These are phyloP conservation scores for Cheilosia urbana DNA, from an alignment of 2,888 invertebrate species.

Conservation along the genomic window DNA sequence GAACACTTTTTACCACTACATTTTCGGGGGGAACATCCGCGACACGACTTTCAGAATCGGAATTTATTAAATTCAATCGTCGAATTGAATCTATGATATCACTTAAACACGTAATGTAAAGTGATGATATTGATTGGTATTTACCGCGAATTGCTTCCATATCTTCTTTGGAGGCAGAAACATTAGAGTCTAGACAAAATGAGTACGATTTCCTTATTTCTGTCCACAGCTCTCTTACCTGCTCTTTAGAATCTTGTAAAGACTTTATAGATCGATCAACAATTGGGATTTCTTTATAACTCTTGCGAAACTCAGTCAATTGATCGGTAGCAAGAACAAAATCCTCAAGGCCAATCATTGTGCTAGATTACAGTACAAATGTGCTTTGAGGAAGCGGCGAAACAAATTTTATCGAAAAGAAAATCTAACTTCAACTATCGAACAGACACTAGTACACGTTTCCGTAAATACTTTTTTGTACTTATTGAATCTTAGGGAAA, in stretches of 20 bases:
- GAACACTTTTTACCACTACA: no score
- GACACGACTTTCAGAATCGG: background rate
- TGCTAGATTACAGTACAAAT: background rate
- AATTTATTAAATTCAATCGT: constrained; percentile 1
- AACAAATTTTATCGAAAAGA: background rate
- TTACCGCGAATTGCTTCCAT: background rate
- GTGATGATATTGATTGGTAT: background rate
- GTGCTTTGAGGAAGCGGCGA: background rate
- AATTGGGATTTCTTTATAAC: constrained; percentile 6
- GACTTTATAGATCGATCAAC: background rate
- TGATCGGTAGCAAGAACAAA: constrained; percentile 8
- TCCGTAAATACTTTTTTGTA: no score
- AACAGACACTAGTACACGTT: no score
- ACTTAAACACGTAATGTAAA: constrained; percentile 1
- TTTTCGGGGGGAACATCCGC: no score
- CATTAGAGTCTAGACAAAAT: background rate
- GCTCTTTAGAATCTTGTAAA: background rate
- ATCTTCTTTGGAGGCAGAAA: background rate
- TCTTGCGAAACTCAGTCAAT: background rate
- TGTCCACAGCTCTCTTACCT: background rate
- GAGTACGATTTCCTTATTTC: background rate
- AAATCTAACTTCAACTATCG: background rate
- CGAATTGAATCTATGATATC: constrained; percentile 16
- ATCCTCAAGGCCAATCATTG: background rate
- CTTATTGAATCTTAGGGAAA: no score